These are phyloP conservation scores for Phymastichus coffea DNA, from an alignment of 1,140 invertebrate species.

Conservation along the genomic window DNA sequence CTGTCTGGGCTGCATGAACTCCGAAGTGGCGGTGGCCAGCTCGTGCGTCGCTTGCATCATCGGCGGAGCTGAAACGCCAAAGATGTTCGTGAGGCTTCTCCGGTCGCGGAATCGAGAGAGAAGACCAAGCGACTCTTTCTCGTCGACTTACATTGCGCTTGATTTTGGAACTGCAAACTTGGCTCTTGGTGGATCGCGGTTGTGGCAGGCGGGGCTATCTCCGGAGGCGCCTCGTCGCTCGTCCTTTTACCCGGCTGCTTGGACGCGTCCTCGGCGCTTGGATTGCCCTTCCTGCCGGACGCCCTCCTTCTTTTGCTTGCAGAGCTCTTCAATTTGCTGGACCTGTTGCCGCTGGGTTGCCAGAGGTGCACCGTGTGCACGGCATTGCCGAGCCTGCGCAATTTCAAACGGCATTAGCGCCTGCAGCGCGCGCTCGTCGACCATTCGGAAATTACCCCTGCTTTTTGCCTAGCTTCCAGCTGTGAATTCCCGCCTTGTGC, in stretches of 20 bases:
- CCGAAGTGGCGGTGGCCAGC: slow-evolving; percentile 32
- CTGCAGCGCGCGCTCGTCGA: not conserved
- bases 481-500: slow-evolving; percentile 55
- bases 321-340: slow-evolving; percentile 45
- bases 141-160: slow-evolving; percentile 15
- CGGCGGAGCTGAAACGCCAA: slow-evolving; percentile 34
- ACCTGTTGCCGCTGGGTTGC: slow-evolving; percentile 53
- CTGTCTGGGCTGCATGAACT: slow-evolving; percentile 26
- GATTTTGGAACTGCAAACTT: slow-evolving; percentile 40
- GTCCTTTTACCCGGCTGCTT: slow-evolving; percentile 2
- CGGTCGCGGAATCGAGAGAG: too few species aligned
- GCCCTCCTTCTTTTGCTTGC: slow-evolving; percentile 42
- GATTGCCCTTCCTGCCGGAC: slow-evolving; percentile 32
- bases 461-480: slow-evolving; percentile 55
- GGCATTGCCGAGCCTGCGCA: slow-evolving; percentile 47
- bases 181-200: slow-evolving; percentile 35
- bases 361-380: slow-evolving; percentile 53
- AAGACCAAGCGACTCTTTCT: not conserved
- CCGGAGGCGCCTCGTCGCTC: slow-evolving; percentile 13
- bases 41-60: slow-evolving; percentile 43
- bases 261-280: slow-evolving; percentile 35
- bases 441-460: slow-evolving; percentile 46
- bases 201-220: slow-evolving; percentile 31
- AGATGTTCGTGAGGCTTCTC: too few species aligned
- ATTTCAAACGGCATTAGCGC: not conserved